Evolutionary conservation across 2,888 invertebrate species (phyloP).

Genomic region (Campaea margaritaria): DNA sequence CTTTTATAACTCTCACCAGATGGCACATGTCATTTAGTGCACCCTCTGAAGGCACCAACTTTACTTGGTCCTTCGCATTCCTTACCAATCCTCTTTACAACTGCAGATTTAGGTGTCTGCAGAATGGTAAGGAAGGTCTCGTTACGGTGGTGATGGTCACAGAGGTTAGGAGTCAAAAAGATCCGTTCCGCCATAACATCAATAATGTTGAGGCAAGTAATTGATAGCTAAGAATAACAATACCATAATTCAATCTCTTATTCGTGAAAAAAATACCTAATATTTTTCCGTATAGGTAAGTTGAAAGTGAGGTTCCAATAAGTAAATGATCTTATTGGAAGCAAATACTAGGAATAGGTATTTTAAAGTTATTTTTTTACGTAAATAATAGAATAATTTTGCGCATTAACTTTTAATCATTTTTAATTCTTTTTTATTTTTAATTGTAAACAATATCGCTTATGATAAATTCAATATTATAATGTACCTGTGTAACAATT

Average conservation of each 20-base stretch:
- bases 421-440: too few species aligned
- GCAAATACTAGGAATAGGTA: too few species aligned
- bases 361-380: too few species aligned
- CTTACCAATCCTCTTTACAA: conserved; percentile 18
- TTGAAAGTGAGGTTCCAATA: neutral
- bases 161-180: conserved; percentile 80
- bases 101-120: conserved; percentile 9
- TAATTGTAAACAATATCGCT: too few species aligned
- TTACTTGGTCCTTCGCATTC: conserved; percentile 45
- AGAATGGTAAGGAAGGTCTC: conserved; percentile 43
- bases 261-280: conserved; percentile 41
- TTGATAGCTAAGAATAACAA: conserved; percentile 77
- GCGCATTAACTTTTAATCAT: too few species aligned
- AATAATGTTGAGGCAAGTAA: conserved; percentile 69
- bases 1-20: conserved; percentile 80
- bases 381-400: too few species aligned
- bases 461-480: too few species aligned
- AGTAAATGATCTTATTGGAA: neutral
- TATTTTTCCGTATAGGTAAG: neutral
- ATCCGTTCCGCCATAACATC: conserved; percentile 75
- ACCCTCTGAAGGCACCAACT: conserved; percentile 58
- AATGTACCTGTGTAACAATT: too few species aligned
- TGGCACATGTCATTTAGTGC: conserved; percentile 81
- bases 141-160: conserved; percentile 52
- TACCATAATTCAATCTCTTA: conserved; percentile 68